Evolutionary conservation across 2,113 vertebrate species (phyloP), one percentile per base, ranked within the genome.

Genomic region (Erinaceus europaeus): DNA sequence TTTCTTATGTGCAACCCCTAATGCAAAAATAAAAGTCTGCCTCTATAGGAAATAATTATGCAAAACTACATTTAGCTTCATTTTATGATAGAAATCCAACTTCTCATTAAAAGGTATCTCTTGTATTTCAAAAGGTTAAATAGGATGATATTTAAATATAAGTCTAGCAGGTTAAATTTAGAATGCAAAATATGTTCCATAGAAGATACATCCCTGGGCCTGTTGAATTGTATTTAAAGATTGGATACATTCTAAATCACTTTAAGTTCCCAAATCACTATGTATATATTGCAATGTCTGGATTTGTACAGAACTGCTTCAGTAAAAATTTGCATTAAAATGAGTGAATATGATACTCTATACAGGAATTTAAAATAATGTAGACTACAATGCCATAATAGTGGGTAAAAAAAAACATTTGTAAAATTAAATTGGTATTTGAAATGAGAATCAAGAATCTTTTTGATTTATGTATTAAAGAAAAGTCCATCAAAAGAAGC

Each of bases 31-130:
- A 74, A 90, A 86, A 86, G 23, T 14, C 6, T 83, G 17, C 5
- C 42, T 5, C 2, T 52, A 13, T 48, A 74, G 23, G 34, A 15
- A 57, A 34, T 86, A 83, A 84, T 90, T 81, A 84, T 64, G 18
- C 87, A 62, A 89, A 86, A 90, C 10, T 79, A 59, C 36, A 87
- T 62, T 89, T 87, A 23, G 17, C 77, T 92, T 87, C 20, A 74
- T 84, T 89, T 78, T 78, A 40, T 78, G 29, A 74, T 50, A 21
- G 48, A 77, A 89, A 71, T 8, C 9, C 65, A 89, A 25, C 27
- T 84, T 86, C 53, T 20, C 36, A 81, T 40, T 64, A 73, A 91
- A 86, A 91, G 23, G 23, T 7, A 92, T 88, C 77, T 64, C 13
- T 17, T 82, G 10, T 15, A 64, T 74, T 74, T 87, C 29, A 48